phyloP scores from a whole-genome alignment of 1,140 invertebrate genomes.

The Hermatobates lingyangjiaoensis region DNA sequence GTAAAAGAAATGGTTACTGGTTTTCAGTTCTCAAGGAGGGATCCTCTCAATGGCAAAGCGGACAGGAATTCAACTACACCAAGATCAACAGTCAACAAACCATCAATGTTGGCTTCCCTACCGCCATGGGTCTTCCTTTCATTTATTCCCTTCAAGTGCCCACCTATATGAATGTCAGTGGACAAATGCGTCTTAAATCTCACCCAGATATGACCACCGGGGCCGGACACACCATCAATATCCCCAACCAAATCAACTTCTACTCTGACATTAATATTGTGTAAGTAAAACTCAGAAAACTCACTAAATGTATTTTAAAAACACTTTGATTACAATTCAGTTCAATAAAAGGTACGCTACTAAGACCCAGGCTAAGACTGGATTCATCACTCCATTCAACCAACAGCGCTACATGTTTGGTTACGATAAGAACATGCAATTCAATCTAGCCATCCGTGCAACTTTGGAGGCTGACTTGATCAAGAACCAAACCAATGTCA shows the following conservation, averaged over 20 bases:
- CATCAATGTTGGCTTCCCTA: conserved; percentile 37
- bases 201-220: conserved; percentile 20
- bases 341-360: conserved; percentile 25
- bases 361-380: conserved; percentile 33
- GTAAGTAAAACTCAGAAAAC: too few relatives aligned
- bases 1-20: too few relatives aligned
- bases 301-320: too few relatives aligned
- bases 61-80: conserved; percentile 30
- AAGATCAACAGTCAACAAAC: conserved; percentile 31
- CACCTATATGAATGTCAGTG: conserved; percentile 25
- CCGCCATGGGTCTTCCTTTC: conserved; percentile 43
- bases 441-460: conserved; percentile 30
- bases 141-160: conserved; percentile 34
- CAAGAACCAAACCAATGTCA: conserved; percentile 24
- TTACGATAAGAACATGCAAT: conserved; percentile 33
- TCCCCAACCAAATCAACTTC: conserved; percentile 23
- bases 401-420: conserved; percentile 35
- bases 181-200: conserved; percentile 25
- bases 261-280: conserved; percentile 27
- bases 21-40: conserved; percentile 22
- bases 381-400: conserved; percentile 41
- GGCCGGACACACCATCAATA: conserved; percentile 15
- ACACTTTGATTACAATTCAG: too few relatives aligned
- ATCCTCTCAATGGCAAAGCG: conserved; percentile 22
- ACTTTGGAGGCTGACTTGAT: conserved; percentile 26